Evolutionary conservation across 2,888 invertebrate species (phyloP), one percentile per base, ranked within the genome.

Genomic region (Amphipyra tragopoginis): DNA sequence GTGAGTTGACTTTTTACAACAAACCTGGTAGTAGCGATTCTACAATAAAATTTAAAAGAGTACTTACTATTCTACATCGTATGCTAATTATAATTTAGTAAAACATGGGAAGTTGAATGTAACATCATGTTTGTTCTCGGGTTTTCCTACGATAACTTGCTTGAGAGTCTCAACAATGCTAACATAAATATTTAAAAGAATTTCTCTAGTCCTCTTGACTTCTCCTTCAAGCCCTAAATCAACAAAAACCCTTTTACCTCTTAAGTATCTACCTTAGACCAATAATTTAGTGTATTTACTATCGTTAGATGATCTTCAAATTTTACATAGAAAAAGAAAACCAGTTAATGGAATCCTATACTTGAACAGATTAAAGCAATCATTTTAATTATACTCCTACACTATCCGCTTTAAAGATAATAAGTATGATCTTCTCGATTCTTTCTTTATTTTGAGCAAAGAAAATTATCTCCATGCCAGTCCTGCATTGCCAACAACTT

Each of bases 1-100:
- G 83, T 84, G 83, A 80, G 55, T 72, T 72, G 82, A 80, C 67
- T 86, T 80, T 75, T 73, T 64, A 75, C 54, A 51, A 39, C 45
- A 51, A 60, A 56, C 57, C 44, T 49, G 38, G 21, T 50, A 53
- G 47, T 44, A 56, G 21, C 43, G 38, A 55, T 62, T 39, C 50
- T 49, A 48, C 43, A 49, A 44, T 54, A 44, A 50, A 44, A 55
- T 57, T 55, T 57, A 63, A 63, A 66, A 44, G 9, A 49, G 38
- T 65, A 54, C 15, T 51, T 38, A 53, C 40, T 36, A 47, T 57
- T 56, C 55, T 39, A 49, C 45, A 13, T 33, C 11, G 39, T 48
- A 59, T 56, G 49, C 33, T 56, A 57, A 61, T 55, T 55, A 29
- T 21, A 21, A 61, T 42, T 54, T 36, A 48, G 43, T 45, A 50